Evolutionary conservation across 1,140 invertebrate species (phyloP).

Genomic region (Drosophila arizonae): DNA sequence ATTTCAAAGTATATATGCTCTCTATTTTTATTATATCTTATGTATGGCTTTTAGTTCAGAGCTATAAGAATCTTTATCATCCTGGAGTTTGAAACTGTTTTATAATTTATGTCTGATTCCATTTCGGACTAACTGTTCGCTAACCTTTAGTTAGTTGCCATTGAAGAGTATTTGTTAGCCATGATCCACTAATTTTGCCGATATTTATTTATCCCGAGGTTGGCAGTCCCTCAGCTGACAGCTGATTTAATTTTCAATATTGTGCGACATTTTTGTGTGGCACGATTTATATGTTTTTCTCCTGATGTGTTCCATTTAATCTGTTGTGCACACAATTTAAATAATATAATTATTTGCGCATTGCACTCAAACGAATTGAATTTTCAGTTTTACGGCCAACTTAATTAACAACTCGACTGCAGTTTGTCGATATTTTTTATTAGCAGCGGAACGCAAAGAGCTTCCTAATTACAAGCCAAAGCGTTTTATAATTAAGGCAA

Average conservation of each 20-base stretch:
- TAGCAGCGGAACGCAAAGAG: constrained; percentile 55
- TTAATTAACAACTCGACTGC: constrained; percentile 60
- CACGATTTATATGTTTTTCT: constrained; percentile 27
- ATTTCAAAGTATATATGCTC: no score
- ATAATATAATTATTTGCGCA: constrained; percentile 42
- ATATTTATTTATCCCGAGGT: no score
- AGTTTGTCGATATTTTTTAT: constrained; percentile 56
- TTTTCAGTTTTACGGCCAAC: constrained; percentile 49
- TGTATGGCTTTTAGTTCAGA: no score
- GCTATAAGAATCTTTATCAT: no score
- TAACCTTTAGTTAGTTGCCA: no score
- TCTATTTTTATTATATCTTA: no score
- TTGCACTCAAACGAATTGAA: constrained; percentile 31
- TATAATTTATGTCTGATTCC: no score
- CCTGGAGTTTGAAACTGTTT: no score
- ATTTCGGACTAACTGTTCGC: no score
- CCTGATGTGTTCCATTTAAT: constrained; percentile 42
- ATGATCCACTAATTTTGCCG: no score
- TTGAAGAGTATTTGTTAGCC: no score
- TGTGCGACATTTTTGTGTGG: constrained; percentile 48
- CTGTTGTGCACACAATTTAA: constrained; percentile 52
- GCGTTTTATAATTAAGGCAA: constrained; percentile 65
- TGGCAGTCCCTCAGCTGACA: constrained; percentile 20
- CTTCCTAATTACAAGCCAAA: constrained; percentile 64
- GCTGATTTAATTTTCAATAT: constrained; percentile 43